Percentiles rank a stretch among this genome's conserved stretches.
phyloP scores from a whole-genome alignment of 30 jellyfish, hydroid and myxozoan species.

The Aurelia coerulea region DNA sequence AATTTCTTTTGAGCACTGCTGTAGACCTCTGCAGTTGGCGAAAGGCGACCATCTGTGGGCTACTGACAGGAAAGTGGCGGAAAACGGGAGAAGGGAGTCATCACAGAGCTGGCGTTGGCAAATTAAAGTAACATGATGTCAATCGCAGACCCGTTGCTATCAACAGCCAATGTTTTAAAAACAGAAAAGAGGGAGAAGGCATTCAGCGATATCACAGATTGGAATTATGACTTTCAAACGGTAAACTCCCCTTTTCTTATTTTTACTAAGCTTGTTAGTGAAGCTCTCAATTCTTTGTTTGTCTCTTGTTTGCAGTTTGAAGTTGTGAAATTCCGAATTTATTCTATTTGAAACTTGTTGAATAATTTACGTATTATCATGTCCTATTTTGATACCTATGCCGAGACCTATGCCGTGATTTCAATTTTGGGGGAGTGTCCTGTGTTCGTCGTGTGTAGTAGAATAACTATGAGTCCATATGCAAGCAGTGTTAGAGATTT shows the following conservation, averaged over 20 bases:
- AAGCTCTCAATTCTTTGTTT: no score
- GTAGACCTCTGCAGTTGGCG: constrained; percentile 13
- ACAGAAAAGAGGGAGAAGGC: constrained; percentile 67
- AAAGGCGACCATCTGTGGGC: constrained; percentile 66
- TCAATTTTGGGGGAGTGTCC: constrained; percentile 10
- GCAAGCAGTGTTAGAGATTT: no score
- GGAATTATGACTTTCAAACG: constrained; percentile 96
- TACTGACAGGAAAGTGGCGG: constrained; percentile 9
- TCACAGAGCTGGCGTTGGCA: constrained; percentile 37
- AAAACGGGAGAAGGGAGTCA: neutral
- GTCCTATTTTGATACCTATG: no score
- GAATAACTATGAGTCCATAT: no score
- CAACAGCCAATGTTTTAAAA: constrained; percentile 68
- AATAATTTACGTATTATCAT: no score
- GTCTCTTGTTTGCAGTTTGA: no score
- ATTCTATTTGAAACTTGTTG: no score
- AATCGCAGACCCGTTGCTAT: constrained; percentile 82
- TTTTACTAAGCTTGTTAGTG: no score
- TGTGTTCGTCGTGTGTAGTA: neutral
- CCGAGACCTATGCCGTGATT: no score
- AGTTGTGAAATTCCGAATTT: no score
- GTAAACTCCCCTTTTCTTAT: constrained; percentile 47
- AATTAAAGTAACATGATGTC: constrained; percentile 71
- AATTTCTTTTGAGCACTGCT: constrained; percentile 51
- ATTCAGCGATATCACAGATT: constrained; percentile 78